Conservation (phyloP, 1,140 invertebrate species). For the Amphibalanus amphitrite region DNA sequence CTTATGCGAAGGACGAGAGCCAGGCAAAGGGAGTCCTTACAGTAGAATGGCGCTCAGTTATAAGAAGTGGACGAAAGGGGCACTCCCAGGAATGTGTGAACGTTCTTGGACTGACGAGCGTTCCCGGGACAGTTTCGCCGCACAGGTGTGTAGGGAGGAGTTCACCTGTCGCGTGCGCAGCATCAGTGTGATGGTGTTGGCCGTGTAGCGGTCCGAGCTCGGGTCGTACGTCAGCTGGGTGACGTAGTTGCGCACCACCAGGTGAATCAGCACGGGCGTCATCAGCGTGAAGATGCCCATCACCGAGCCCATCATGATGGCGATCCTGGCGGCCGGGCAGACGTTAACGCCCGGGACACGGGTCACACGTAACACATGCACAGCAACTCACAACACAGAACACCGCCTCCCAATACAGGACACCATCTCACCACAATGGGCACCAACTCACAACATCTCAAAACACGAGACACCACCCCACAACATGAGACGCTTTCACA, state of each 20-base stretch:
- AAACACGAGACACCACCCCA: too few species aligned
- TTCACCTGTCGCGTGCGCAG: slow-evolving; percentile 40
- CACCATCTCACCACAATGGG: too few species aligned
- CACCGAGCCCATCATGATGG: slow-evolving; percentile 34
- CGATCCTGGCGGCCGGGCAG: background rate
- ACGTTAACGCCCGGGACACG: background rate
- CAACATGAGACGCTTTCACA: too few species aligned
- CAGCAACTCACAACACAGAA: slow-evolving; percentile 7
- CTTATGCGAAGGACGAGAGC: too few species aligned
- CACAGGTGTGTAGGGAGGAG: too few species aligned
- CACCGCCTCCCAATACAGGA: slow-evolving; percentile 1
- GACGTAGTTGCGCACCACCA: slow-evolving; percentile 70
- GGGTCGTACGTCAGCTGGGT: slow-evolving; percentile 51
- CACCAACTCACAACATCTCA: too few species aligned
- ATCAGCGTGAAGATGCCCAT: slow-evolving; percentile 60
- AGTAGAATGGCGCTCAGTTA: too few species aligned
- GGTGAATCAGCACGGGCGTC: slow-evolving; percentile 64
- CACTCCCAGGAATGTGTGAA: too few species aligned
- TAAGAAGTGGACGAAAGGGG: too few species aligned
- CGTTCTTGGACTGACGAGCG: too few species aligned
- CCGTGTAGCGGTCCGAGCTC: slow-evolving; percentile 39
- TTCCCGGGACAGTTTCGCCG: too few species aligned
- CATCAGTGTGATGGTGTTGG: slow-evolving; percentile 49
- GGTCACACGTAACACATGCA: slow-evolving; percentile 1
- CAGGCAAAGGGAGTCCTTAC: too few species aligned